Conservation (phyloP, 2,113 vertebrate species). For the Nycticryphes semicollaris region DNA sequence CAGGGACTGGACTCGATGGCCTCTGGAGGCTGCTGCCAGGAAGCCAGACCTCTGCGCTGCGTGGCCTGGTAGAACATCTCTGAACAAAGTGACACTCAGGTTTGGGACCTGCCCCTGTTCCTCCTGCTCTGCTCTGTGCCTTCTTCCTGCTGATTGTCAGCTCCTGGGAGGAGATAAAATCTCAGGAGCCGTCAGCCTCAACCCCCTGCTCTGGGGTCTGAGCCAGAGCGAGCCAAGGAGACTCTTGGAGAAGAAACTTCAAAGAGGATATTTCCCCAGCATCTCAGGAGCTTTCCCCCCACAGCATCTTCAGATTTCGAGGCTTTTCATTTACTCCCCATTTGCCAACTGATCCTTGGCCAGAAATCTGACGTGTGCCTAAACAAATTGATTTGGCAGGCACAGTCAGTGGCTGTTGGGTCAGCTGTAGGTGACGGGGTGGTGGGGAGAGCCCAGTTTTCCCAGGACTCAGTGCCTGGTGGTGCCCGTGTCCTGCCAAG, state of each 20-base stretch:
- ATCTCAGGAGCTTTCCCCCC: background rate
- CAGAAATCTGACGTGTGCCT: background rate
- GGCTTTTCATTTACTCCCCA: background rate
- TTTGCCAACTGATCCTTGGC: background rate
- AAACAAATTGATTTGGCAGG: background rate
- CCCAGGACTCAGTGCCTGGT: background rate
- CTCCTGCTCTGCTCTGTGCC: background rate
- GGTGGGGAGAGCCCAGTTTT: background rate
- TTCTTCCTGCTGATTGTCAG: background rate
- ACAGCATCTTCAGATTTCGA: background rate
- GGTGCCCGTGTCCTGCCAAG: background rate
- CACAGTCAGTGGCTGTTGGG: background rate
- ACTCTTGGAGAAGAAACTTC: background rate
- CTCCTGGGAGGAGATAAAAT: background rate
- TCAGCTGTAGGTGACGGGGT: background rate
- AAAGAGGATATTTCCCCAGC: background rate
- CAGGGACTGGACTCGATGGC: background rate
- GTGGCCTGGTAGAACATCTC: background rate
- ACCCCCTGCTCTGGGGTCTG: too few relatives aligned
- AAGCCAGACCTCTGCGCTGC: background rate
- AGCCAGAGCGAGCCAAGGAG: background rate
- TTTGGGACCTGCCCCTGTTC: background rate
- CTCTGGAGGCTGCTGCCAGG: accelerated
- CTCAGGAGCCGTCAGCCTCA: background rate
- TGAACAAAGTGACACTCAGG: accelerated